Conservation (phyloP, 2,797 vertebrate genomes). For the Epinephelus coioides region DNA sequence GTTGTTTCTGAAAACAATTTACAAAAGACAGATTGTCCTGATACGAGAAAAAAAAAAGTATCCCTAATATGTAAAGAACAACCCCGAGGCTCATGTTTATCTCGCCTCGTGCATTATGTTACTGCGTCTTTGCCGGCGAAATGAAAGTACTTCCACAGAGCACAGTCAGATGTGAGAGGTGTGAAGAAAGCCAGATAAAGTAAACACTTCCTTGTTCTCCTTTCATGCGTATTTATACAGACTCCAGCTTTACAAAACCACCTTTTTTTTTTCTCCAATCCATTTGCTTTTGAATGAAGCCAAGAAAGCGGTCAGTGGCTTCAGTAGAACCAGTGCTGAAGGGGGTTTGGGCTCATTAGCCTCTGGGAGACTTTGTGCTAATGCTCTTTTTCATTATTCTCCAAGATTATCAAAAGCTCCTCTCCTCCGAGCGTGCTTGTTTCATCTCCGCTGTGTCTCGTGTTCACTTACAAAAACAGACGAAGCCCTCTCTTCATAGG, state of each 20-base stretch:
- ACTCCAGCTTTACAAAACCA: conserved; percentile 19
- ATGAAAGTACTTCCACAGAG: conserved; percentile 29
- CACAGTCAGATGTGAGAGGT: conserved; percentile 48
- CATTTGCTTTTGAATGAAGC: conserved; percentile 65
- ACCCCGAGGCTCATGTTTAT: conserved; percentile 44
- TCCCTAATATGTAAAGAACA: conserved; percentile 46
- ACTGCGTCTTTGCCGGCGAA: conserved; percentile 14
- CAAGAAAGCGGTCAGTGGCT: conserved; percentile 47
- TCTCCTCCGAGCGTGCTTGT: conserved; percentile 23
- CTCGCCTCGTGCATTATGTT: conserved; percentile 20
- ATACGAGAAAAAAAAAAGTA: conserved; percentile 48
- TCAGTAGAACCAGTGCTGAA: conserved; percentile 25
- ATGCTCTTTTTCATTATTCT: conserved; percentile 68
- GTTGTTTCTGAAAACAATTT: conserved; percentile 55
- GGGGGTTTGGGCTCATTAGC: conserved; percentile 49
- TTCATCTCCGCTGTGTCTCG: conserved; percentile 16
- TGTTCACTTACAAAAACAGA: conserved; percentile 39
- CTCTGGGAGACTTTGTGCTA: conserved; percentile 55
- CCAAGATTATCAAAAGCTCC: conserved; percentile 61
- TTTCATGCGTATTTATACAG: conserved; percentile 46
- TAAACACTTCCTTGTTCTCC: conserved; percentile 49
- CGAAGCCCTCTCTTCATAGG: neutral
- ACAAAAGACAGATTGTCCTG: conserved; percentile 52
- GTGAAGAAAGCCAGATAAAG: conserved; percentile 45
- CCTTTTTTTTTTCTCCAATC: neutral